These are phyloP conservation scores for Trissoscelio sp. DNA, from an alignment of 2,888 invertebrate species.

Conservation along the genomic window DNA sequence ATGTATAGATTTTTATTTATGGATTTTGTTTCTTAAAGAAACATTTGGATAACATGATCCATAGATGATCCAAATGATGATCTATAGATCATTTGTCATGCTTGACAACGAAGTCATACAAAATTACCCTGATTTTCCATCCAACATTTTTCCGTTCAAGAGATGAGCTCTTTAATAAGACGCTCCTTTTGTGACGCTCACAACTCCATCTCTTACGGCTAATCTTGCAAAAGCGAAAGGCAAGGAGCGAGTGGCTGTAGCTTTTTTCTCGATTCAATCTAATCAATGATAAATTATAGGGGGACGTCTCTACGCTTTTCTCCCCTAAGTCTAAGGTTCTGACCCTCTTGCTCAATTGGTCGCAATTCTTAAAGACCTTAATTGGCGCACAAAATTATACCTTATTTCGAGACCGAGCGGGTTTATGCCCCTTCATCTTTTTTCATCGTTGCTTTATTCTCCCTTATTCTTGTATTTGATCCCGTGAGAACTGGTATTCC, in stretches of 20 bases:
- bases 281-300: constrained; percentile 80
- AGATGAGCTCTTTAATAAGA: constrained; percentile 54
- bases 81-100: too few relatives aligned
- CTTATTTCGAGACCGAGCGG: constrained; percentile 77
- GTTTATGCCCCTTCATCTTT: constrained; percentile 60
- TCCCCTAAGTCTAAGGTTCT: constrained; percentile 80
- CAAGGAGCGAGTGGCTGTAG: constrained; percentile 31
- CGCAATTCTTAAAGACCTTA: constrained; percentile 84
- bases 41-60: too few relatives aligned
- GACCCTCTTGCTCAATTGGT: constrained; percentile 83
- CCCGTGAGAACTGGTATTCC: constrained; percentile 24
- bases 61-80: too few relatives aligned
- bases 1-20: too few relatives aligned
- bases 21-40: too few relatives aligned
- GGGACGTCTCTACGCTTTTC: constrained; percentile 77
- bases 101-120: too few relatives aligned
- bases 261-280: constrained; percentile 29
- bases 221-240: constrained; percentile 65
- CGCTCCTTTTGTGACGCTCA: constrained; percentile 47
- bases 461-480: constrained; percentile 18
- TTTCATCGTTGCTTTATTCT: constrained; percentile 36
- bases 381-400: constrained; percentile 84
- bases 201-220: constrained; percentile 54
- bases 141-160: constrained; percentile 17
- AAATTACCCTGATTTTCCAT: too few relatives aligned